phyloP scores from a whole-genome alignment of 2,797 vertebrate species.

The Platalea minor region DNA sequence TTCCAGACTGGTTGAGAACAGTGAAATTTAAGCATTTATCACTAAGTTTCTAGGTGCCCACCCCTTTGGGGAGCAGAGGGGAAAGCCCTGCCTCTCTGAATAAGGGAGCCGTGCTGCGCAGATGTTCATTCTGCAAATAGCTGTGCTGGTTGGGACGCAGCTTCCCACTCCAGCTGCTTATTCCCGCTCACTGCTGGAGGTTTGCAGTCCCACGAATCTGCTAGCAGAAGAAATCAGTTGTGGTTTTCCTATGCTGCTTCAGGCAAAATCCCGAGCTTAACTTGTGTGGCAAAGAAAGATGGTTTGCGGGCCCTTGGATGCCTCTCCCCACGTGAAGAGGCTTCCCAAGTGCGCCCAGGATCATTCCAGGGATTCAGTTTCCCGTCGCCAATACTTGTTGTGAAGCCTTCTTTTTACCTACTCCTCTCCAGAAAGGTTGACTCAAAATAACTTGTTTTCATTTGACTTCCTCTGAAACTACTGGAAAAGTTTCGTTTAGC shows the following conservation, averaged over 20 bases:
- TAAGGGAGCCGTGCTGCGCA: not conserved
- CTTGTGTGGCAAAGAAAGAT: not conserved
- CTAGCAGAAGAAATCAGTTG: not conserved
- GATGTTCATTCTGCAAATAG: not conserved
- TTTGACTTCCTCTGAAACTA: not conserved
- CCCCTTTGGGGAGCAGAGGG: not conserved
- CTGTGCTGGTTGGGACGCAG: not conserved
- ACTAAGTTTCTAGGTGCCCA: not conserved
- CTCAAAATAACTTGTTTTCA: not conserved
- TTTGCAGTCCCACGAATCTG: not conserved
- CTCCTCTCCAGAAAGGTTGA: not conserved
- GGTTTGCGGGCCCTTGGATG: not conserved
- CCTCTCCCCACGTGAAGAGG: not conserved
- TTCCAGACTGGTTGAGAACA: not conserved
- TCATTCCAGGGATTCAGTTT: not conserved
- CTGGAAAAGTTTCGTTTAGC: not conserved
- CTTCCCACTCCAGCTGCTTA: not conserved
- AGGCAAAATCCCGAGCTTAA: not conserved
- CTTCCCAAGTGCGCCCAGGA: not conserved
- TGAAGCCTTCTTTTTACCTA: not conserved
- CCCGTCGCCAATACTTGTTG: rapidly evolving
- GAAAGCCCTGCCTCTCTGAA: not conserved
- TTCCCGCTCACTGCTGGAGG: not conserved
- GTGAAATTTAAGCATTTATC: not conserved
- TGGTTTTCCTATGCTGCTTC: not conserved